These are phyloP conservation scores for Melikaiella ostensackeni DNA, from an alignment of 2,888 invertebrate genomes.

Conservation along the genomic window DNA sequence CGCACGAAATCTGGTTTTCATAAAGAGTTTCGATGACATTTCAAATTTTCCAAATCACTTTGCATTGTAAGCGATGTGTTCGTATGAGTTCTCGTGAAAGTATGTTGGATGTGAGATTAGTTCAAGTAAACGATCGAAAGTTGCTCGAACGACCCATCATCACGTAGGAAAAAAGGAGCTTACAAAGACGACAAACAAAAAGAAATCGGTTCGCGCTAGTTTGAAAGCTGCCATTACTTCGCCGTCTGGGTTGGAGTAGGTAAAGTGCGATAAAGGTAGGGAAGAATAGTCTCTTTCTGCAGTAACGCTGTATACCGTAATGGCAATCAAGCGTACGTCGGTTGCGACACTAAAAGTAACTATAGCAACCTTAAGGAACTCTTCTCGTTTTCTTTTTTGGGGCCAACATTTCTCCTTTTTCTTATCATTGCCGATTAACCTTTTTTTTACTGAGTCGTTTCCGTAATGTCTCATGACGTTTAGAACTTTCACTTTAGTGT, in stretches of 20 bases:
- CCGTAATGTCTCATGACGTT: background rate
- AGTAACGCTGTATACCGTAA: slow-evolving; percentile 20
- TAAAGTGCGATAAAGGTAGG: slow-evolving; percentile 27
- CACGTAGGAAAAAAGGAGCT: background rate
- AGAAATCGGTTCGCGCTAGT: slow-evolving; percentile 10
- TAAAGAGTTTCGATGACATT: background rate
- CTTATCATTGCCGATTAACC: background rate
- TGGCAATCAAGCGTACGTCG: slow-evolving; percentile 24
- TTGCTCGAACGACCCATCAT: slow-evolving; percentile 12
- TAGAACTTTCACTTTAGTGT: too few species aligned
- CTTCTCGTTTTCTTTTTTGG: background rate
- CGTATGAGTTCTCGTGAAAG: background rate
- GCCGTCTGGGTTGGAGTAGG: slow-evolving; percentile 7
- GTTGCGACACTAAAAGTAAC: slow-evolving; percentile 24
- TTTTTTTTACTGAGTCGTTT: background rate
- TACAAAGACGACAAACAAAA: slow-evolving; percentile 7
- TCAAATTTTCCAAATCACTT: background rate
- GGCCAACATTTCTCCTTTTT: background rate
- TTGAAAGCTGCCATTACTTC: slow-evolving; percentile 16
- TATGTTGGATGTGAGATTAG: slow-evolving; percentile 29
- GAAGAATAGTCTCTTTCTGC: background rate
- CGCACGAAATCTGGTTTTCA: too few species aligned
- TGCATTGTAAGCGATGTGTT: background rate
- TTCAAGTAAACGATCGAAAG: slow-evolving; percentile 11
- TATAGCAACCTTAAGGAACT: slow-evolving; percentile 25